Evolutionary conservation across 2,888 invertebrate genomes (phyloP).

Genomic region (Zele albiditarsus): DNA sequence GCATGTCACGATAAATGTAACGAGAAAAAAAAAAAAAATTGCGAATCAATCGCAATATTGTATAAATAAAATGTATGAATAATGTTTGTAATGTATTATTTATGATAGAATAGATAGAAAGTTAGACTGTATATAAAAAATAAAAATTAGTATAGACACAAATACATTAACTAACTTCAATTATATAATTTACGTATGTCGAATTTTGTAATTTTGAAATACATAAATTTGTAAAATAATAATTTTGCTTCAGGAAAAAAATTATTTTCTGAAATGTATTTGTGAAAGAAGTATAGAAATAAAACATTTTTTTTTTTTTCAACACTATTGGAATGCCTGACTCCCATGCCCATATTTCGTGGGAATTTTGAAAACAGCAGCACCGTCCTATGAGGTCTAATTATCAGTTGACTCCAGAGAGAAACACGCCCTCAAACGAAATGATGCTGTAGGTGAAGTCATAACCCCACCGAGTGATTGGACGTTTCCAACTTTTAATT

Average conservation of each 20-base stretch:
- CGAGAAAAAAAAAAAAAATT: conserved; percentile 26
- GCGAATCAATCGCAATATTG: conserved; percentile 34
- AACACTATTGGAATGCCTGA: conserved; percentile 18
- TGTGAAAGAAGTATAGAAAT: conserved; percentile 45
- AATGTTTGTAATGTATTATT: background rate
- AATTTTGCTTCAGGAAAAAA: too few relatives aligned
- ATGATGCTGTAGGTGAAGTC: conserved; percentile 54
- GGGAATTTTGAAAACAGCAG: conserved; percentile 37
- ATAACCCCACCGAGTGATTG: conserved; percentile 66
- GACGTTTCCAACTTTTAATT: conserved; percentile 60
- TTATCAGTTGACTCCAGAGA: conserved; percentile 43
- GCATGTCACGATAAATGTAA: conserved; percentile 15
- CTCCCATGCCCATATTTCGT: conserved; percentile 18
- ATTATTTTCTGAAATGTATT: background rate
- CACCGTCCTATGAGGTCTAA: conserved; percentile 50
- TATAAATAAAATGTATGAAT: conserved; percentile 2
- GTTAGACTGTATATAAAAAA: too few relatives aligned
- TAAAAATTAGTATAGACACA: too few relatives aligned
- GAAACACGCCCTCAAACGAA: conserved; percentile 33
- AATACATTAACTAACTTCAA: too few relatives aligned
- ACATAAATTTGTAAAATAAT: too few relatives aligned
- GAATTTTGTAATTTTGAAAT: too few relatives aligned
- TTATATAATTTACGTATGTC: conserved; percentile 4
- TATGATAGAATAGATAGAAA: too few relatives aligned
- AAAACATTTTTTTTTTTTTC: conserved; percentile 31